These are phyloP conservation scores for Rhombomys opimus DNA, from an alignment of 2,113 vertebrate genomes.

Conservation along the genomic window DNA sequence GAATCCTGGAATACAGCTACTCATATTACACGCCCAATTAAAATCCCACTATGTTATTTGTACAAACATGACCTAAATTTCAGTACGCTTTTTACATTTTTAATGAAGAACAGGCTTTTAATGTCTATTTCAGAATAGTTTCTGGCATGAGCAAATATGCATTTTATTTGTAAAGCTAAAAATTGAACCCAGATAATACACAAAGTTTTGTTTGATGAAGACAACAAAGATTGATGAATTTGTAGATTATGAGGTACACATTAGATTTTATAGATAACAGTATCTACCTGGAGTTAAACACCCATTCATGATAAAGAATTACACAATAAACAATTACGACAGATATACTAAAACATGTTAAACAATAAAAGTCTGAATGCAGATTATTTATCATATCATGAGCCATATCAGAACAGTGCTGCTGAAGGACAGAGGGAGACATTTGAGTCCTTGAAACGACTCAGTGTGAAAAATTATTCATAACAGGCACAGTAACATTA, in stretches of 20 bases:
- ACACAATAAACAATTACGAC: not conserved
- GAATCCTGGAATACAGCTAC: not conserved
- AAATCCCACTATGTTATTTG: slow-evolving; percentile 56
- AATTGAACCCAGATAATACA: not conserved
- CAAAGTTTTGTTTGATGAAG: not conserved
- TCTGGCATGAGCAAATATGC: not conserved
- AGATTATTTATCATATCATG: not conserved
- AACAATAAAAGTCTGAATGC: not conserved
- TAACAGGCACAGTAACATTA: not conserved
- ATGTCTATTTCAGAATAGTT: not conserved
- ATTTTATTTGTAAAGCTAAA: slow-evolving; percentile 21
- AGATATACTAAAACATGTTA: not conserved
- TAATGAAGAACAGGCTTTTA: slow-evolving; percentile 51
- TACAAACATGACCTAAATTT: slow-evolving; percentile 70
- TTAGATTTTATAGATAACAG: not conserved
- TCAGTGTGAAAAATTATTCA: not conserved
- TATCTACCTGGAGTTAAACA: not conserved
- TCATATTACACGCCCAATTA: slow-evolving; percentile 56
- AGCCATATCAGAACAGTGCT: not conserved
- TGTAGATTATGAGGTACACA: not conserved
- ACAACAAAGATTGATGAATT: not conserved
- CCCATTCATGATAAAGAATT: not conserved
- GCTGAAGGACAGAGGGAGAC: too few relatives aligned
- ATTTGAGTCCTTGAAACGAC: not conserved
- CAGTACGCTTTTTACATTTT: slow-evolving; percentile 47